Percentiles rank a stretch among this genome's conserved stretches.
These are phyloP conservation scores for Pantherophis guttatus DNA, from an alignment of 2,113 vertebrate genomes.

Conservation along the genomic window DNA sequence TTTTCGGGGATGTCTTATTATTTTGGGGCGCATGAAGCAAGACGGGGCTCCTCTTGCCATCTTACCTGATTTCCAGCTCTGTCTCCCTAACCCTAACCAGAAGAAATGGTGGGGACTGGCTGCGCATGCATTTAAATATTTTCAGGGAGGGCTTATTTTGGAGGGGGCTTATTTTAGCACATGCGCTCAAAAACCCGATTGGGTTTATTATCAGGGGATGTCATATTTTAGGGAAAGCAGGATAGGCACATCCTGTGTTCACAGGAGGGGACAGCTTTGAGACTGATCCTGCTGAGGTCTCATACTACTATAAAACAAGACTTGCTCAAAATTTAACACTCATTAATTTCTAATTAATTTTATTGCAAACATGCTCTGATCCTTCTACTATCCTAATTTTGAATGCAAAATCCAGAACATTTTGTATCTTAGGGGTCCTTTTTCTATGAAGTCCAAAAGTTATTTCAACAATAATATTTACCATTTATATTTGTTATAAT, in stretches of 20 bases:
- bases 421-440: neutral
- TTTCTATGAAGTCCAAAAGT: neutral
- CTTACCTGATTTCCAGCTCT: no score
- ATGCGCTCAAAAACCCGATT: no score
- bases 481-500: neutral
- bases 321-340: neutral
- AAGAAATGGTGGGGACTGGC: no score
- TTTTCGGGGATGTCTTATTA: no score
- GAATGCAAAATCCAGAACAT: neutral
- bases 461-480: slow-evolving; percentile 12
- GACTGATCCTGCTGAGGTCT: neutral
- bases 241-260: neutral
- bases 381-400: neutral
- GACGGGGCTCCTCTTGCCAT: no score
- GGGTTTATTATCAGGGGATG: no score
- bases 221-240: no score
- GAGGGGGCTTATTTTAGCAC: no score
- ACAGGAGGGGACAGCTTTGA: neutral
- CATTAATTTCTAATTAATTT: neutral
- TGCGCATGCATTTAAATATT: no score
- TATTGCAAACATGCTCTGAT: neutral
- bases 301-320: neutral
- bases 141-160: no score
- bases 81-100: no score
- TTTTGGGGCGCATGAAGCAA: no score